phyloP scores from a whole-genome alignment of 2,888 invertebrate genomes.

The Lycophotia porphyrea region DNA sequence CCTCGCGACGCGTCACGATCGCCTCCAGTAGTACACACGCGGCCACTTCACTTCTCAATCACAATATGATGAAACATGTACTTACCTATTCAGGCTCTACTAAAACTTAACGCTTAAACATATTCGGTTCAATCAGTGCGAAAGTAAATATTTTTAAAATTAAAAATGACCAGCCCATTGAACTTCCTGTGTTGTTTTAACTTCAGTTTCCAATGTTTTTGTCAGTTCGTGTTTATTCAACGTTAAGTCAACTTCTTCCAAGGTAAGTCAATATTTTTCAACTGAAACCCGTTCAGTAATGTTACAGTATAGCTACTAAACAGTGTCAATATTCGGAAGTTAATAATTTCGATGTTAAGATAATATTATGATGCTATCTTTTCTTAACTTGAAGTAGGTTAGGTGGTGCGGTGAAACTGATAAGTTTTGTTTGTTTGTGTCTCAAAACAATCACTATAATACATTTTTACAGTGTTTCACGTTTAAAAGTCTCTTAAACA shows the following conservation, averaged over 20 bases:
- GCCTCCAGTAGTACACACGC: constrained; percentile 41
- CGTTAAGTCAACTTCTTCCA: constrained; percentile 35
- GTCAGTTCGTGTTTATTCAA: constrained; percentile 43
- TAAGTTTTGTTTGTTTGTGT: not conserved
- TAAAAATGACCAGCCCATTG: constrained; percentile 41
- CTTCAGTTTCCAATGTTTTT: constrained; percentile 47
- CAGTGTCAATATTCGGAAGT: not conserved
- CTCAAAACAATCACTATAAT: not conserved
- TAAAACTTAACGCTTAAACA: constrained; percentile 39
- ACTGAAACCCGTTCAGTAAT: constrained; percentile 7
- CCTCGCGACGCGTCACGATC: constrained; percentile 53
- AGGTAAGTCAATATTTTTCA: constrained; percentile 55
- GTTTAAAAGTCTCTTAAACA: not conserved
- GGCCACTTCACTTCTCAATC: constrained; percentile 28
- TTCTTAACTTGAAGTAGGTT: not conserved
- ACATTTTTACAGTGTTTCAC: not conserved
- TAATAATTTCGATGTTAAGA: not conserved
- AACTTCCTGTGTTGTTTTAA: constrained; percentile 42
- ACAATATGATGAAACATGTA: constrained; percentile 54
- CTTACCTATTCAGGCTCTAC: constrained; percentile 24
- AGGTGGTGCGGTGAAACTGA: not conserved
- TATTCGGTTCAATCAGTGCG: constrained; percentile 38
- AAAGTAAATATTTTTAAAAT: constrained; percentile 39
- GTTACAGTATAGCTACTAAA: not conserved
- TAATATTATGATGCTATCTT: not conserved